These are phyloP conservation scores for Neosalanx taihuensis DNA, from an alignment of 2,797 vertebrate species.

Conservation along the genomic window DNA sequence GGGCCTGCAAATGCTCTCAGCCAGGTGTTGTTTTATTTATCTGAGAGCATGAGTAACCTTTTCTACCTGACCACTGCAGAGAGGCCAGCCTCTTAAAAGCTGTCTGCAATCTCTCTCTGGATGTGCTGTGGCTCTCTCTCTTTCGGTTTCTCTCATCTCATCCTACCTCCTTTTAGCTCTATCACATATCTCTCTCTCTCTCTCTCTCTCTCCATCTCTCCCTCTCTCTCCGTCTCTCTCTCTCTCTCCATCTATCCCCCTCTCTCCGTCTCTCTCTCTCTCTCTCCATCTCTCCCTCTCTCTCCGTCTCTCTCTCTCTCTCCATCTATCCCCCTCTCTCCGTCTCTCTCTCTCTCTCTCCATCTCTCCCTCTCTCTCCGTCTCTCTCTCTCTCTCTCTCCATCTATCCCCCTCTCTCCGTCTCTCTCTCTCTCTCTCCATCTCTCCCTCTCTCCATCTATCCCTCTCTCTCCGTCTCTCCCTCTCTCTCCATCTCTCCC, in stretches of 20 bases:
- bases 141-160: too few relatives aligned
- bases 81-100: slow-evolving; percentile 25
- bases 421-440: not conserved
- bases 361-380: too few relatives aligned
- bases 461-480: not conserved
- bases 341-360: too few relatives aligned
- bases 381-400: not conserved
- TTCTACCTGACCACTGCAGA: slow-evolving; percentile 29
- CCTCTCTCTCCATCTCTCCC: not conserved
- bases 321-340: too few relatives aligned
- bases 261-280: too few relatives aligned
- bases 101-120: slow-evolving; percentile 6
- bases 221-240: too few relatives aligned
- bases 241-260: too few relatives aligned
- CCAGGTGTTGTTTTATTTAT: slow-evolving; percentile 42
- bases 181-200: too few relatives aligned
- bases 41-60: slow-evolving; percentile 31
- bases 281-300: too few relatives aligned
- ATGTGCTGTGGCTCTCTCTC: not conserved
- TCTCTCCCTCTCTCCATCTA: not conserved
- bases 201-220: too few relatives aligned
- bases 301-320: too few relatives aligned
- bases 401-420: too few relatives aligned
- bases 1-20: slow-evolving; percentile 19
- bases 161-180: not conserved